Conservation (phyloP, 2,797 vertebrate species). For the Ibycter americanus region DNA sequence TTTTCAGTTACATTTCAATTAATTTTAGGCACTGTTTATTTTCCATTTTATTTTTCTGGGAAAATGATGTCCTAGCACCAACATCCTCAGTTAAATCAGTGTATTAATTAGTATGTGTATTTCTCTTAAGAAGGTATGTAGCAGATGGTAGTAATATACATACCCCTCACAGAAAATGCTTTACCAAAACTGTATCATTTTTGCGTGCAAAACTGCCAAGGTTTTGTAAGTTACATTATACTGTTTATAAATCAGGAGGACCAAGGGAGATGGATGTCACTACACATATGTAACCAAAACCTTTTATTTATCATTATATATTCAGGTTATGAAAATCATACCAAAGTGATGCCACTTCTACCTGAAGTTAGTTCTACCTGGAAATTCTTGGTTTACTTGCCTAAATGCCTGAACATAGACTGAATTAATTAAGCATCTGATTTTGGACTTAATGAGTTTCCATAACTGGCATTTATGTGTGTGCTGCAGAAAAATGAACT, state of each 20-base stretch:
- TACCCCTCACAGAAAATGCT: not conserved
- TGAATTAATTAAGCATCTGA: not conserved
- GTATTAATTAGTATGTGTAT: not conserved
- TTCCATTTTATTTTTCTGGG: not conserved
- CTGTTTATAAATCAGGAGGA: not conserved
- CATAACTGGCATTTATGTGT: not conserved
- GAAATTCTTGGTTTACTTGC: not conserved
- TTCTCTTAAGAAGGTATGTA: not conserved
- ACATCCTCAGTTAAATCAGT: not conserved
- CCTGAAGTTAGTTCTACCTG: not conserved
- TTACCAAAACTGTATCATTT: not conserved
- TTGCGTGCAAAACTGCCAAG: not conserved
- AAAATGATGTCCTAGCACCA: not conserved
- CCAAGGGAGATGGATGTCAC: not conserved
- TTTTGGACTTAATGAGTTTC: not conserved
- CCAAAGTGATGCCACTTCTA: not conserved
- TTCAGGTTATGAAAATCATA: not conserved
- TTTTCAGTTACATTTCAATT: not conserved
- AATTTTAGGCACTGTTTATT: not conserved
- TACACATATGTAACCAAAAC: not conserved
- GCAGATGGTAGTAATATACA: fast-evolving
- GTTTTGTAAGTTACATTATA: not conserved
- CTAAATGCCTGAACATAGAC: not conserved
- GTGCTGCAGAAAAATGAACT: not conserved
- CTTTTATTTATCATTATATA: not conserved